Evolutionary conservation across 2,888 invertebrate species (phyloP).

Genomic region (Rotaria socialis): DNA sequence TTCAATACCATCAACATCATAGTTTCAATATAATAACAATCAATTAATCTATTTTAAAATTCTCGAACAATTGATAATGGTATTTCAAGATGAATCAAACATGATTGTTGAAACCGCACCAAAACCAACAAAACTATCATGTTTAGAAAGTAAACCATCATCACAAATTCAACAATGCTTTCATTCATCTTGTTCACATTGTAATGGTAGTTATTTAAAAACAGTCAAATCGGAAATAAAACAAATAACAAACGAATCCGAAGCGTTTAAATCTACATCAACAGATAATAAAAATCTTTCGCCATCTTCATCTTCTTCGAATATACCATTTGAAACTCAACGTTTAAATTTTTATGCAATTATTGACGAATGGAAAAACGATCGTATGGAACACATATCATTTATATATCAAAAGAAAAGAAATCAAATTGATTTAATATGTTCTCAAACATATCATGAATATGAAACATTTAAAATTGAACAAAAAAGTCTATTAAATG

Average conservation of each 20-base stretch:
- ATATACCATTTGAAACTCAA: slow-evolving; percentile 10
- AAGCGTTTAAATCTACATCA: not conserved
- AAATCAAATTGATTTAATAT: slow-evolving; percentile 35
- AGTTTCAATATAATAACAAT: not conserved
- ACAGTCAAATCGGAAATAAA: not conserved
- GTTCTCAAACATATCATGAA: not conserved
- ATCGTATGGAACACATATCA: slow-evolving; percentile 6
- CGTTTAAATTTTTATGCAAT: not conserved
- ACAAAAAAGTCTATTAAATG: slow-evolving; percentile 11
- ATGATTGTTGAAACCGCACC: not conserved
- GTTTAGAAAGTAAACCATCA: not conserved
- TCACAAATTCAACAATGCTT: not conserved
- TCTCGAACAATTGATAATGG: not conserved
- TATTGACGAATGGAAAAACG: not conserved
- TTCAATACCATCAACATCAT: not conserved
- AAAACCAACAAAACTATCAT: not conserved
- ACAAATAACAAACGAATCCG: not conserved
- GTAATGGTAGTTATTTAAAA: not conserved
- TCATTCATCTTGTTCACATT: slow-evolving; percentile 22
- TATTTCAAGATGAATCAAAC: not conserved
- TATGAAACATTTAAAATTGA: slow-evolving; percentile 27
- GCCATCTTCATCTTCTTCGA: too few relatives aligned
- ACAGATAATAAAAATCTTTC: not conserved
- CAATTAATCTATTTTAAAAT: not conserved
- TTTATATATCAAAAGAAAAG: slow-evolving; percentile 33